Percentiles rank a stretch among this genome's conserved stretches.
Evolutionary conservation across 2,113 vertebrate species (phyloP).

Genomic region (Serinus canaria): DNA sequence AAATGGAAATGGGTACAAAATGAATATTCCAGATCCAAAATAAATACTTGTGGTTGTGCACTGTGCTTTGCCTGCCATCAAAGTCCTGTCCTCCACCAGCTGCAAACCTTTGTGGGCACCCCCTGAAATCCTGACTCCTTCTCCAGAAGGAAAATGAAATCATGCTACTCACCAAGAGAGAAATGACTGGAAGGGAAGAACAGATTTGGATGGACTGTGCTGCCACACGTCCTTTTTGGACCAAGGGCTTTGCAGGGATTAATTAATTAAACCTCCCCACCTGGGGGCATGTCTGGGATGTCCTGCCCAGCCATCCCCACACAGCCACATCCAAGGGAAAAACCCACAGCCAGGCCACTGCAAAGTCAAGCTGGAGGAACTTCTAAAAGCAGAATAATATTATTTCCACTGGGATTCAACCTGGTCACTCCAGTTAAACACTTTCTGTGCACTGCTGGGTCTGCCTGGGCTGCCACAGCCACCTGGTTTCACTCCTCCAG

Average conservation of each 20-base stretch:
- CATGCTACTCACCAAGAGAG: background rate
- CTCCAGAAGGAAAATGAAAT: background rate
- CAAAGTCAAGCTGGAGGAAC: background rate
- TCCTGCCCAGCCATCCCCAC: background rate
- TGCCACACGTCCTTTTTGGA: background rate
- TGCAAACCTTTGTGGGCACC: background rate
- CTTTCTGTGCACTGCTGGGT: background rate
- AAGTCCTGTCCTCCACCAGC: background rate
- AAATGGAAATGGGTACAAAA: constrained; percentile 48
- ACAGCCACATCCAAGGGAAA: background rate
- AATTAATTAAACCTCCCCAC: background rate
- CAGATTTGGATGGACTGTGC: background rate
- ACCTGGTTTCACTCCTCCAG: background rate
- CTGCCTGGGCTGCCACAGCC: background rate
- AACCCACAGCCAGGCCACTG: background rate
- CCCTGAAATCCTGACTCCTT: background rate
- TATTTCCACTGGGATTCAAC: background rate
- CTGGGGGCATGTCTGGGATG: background rate
- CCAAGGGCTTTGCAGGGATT: background rate
- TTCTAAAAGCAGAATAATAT: background rate
- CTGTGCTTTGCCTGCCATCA: background rate
- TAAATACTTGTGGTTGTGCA: background rate
- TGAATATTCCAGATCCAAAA: constrained; percentile 56
- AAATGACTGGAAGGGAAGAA: background rate
- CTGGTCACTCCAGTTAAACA: background rate